phyloP scores from a whole-genome alignment of 2,888 invertebrate species.

The Eumerus sabulonum region DNA sequence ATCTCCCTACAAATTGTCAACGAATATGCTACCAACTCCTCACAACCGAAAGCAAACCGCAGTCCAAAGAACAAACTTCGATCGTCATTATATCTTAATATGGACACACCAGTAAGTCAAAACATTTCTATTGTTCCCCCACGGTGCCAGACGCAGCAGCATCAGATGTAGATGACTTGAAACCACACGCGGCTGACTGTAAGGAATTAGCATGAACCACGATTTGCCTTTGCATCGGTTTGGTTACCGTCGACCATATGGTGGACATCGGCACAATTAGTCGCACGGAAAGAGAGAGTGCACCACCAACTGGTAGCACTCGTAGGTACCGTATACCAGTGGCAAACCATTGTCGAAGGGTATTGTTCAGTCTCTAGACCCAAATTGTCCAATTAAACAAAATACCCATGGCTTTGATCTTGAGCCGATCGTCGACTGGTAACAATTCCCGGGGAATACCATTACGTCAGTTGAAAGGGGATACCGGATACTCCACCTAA shows the following conservation, averaged over 20 bases:
- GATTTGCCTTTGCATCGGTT: slow-evolving; percentile 32
- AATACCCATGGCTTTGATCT: slow-evolving; percentile 64
- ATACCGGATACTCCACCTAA: slow-evolving; percentile 35
- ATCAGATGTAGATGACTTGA: not conserved
- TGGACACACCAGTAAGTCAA: slow-evolving; percentile 47
- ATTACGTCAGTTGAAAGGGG: slow-evolving; percentile 53
- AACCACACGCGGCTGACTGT: not conserved
- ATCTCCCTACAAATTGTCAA: slow-evolving; percentile 28
- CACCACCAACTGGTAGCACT: not conserved
- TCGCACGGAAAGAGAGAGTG: slow-evolving; percentile 6
- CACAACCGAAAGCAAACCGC: not conserved
- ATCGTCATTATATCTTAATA: slow-evolving; percentile 62
- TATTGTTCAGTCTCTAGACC: slow-evolving; percentile 61
- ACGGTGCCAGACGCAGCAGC: slow-evolving; percentile 5
- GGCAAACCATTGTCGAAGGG: slow-evolving; percentile 42
- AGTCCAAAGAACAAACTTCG: slow-evolving; percentile 20
- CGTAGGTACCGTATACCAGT: slow-evolving; percentile 13
- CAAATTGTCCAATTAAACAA: slow-evolving; percentile 69
- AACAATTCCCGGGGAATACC: slow-evolving; percentile 61
- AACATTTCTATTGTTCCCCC: slow-evolving; percentile 61
- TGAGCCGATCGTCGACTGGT: slow-evolving; percentile 34
- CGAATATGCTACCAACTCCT: not conserved
- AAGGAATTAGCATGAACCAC: slow-evolving; percentile 67
- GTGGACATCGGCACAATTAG: slow-evolving; percentile 63
- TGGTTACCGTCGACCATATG: slow-evolving; percentile 6